phyloP scores from a whole-genome alignment of 2,888 invertebrate genomes.

The Pristionchus entomophagus region DNA sequence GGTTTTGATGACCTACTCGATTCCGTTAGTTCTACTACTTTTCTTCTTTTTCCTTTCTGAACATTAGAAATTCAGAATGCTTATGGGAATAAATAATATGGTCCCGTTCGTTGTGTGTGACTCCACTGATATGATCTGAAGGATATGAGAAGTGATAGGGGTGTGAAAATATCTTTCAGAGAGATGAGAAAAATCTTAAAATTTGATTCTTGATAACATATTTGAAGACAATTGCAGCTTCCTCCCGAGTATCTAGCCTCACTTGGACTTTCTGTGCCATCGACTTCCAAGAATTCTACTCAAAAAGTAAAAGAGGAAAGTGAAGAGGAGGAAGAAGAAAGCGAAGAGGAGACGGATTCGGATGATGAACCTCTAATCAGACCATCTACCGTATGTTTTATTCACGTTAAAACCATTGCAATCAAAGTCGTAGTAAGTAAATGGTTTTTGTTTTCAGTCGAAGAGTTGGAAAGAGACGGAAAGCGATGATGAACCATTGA shows the following conservation, averaged over 20 bases:
- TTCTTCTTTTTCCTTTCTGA: neutral
- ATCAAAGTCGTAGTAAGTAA: neutral
- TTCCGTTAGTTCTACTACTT: slow-evolving; percentile 54
- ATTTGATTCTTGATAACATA: neutral
- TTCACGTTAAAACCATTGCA: neutral
- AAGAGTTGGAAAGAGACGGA: slow-evolving; percentile 67
- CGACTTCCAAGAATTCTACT: slow-evolving; percentile 46
- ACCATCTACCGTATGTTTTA: slow-evolving; percentile 48
- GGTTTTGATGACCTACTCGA: slow-evolving; percentile 89
- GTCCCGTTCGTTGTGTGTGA: too few species aligned
- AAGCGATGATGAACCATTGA: slow-evolving; percentile 30
- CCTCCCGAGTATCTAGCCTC: slow-evolving; percentile 67
- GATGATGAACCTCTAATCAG: slow-evolving; percentile 81
- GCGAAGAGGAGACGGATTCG: slow-evolving; percentile 12
- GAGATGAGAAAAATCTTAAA: too few species aligned
- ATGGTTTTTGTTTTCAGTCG: slow-evolving; percentile 45
- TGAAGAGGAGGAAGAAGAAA: slow-evolving; percentile 26
- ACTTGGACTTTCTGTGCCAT: slow-evolving; percentile 47
- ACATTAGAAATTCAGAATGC: neutral
- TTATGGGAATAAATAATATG: neutral
- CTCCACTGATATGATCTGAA: too few species aligned
- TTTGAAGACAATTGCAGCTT: slow-evolving; percentile 53
- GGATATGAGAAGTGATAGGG: too few species aligned
- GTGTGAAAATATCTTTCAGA: too few species aligned
- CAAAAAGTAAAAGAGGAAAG: slow-evolving; percentile 52